Evolutionary conservation across 2,113 vertebrate species (phyloP).

Genomic region (Pollachius pollachius): DNA sequence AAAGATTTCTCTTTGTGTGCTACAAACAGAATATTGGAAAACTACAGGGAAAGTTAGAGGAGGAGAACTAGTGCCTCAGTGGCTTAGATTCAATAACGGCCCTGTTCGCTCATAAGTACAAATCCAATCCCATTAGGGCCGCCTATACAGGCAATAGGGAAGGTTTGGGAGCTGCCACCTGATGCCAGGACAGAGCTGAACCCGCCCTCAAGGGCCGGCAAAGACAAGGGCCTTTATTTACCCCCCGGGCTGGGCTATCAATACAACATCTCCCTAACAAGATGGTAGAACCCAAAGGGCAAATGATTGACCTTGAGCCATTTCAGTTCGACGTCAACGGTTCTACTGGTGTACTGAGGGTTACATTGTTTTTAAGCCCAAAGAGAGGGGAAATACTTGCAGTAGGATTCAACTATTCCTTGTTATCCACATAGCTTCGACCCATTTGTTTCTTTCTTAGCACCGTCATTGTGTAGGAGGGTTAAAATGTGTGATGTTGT

Average conservation of each 20-base stretch:
- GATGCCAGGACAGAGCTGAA: conserved; percentile 63
- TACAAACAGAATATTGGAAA: conserved; percentile 24
- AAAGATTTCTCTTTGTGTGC: conserved; percentile 14
- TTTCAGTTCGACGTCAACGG: too few species aligned
- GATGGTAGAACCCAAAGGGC: conserved; percentile 16
- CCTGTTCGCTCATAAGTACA: conserved; percentile 63
- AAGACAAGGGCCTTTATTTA: conserved; percentile 45
- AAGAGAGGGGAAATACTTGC: too few species aligned
- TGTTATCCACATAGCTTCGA: too few species aligned
- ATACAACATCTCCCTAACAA: conserved; percentile 29
- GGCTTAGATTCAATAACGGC: conserved; percentile 51
- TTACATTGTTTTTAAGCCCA: too few species aligned
- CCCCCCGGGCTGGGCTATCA: conserved; percentile 52
- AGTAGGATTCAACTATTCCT: too few species aligned
- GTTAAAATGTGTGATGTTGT: too few species aligned
- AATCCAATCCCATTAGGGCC: conserved; percentile 64
- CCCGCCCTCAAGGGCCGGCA: conserved; percentile 30
- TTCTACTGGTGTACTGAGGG: too few species aligned
- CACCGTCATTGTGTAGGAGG: too few species aligned
- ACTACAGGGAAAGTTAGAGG: not conserved
- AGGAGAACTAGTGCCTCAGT: conserved; percentile 38
- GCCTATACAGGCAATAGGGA: conserved; percentile 57
- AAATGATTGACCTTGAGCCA: too few species aligned
- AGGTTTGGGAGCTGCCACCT: conserved; percentile 56
- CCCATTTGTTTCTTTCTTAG: too few species aligned